These are phyloP conservation scores for Catharus bicknelli DNA, from an alignment of 2,113 vertebrate species.

Conservation along the genomic window DNA sequence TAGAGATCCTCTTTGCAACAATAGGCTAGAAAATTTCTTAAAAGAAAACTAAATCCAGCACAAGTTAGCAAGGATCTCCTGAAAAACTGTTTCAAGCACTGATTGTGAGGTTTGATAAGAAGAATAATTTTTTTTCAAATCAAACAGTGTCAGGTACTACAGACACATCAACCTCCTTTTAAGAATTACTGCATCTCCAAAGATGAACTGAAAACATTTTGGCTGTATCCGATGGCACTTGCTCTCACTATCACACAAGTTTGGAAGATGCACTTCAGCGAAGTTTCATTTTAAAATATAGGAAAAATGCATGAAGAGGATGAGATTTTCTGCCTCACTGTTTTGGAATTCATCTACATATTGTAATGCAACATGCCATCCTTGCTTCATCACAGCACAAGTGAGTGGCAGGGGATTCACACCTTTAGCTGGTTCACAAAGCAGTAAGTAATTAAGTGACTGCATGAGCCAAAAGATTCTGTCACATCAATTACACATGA, in stretches of 20 bases:
- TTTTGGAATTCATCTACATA: not conserved
- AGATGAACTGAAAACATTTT: not conserved
- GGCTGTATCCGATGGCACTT: accelerated
- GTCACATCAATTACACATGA: not conserved
- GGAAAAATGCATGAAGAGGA: not conserved
- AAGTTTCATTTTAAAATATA: not conserved
- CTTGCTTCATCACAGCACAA: not conserved
- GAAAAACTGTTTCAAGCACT: not conserved
- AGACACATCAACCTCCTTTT: not conserved
- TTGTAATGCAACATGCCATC: not conserved
- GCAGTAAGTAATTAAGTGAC: not conserved
- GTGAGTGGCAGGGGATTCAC: not conserved
- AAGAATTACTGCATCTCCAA: not conserved
- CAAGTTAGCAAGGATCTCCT: not conserved
- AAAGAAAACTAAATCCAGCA: not conserved
- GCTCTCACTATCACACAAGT: not conserved
- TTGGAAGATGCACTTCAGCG: not conserved
- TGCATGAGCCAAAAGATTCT: not conserved
- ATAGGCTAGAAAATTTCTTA: not conserved
- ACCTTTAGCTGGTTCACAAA: constrained; percentile 7
- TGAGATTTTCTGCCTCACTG: not conserved
- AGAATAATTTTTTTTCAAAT: not conserved
- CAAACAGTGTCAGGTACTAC: not conserved
- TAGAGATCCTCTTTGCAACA: not conserved
- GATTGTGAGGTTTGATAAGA: not conserved